Evolutionary conservation across 2,113 vertebrate genomes (phyloP), one percentile per base, ranked within the genome.

Genomic region (Chauna torquata): DNA sequence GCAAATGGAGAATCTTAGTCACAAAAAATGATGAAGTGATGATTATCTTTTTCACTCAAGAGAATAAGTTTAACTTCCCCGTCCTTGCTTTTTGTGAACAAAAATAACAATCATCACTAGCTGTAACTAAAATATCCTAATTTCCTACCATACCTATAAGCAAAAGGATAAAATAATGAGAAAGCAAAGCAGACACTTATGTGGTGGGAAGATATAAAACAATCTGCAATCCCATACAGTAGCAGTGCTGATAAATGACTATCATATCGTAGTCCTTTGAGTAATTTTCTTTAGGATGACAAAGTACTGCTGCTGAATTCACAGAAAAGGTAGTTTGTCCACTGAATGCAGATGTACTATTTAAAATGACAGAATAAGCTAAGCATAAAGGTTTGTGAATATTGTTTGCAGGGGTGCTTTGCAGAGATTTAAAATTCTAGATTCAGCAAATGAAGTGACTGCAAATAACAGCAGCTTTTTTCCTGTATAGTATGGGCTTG

Each of bases 401-500:
- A 62, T 11, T 80, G 47, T 80, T 95, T 92, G 66, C 70, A 58
- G 78, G 8, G 72, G 15, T 92, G 86, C 66, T 89, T 89, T 94
- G 92, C 77, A 77, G 66, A 87, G 66, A 91, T 91, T 91, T 90
- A 36, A 95, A 94, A 95, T 92, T 82, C 66, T 80, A 66, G 52
- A 70, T 95, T 82, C 75, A 87, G 79, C 38, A 94, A 94, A 91
- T 95, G 52, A 95, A 90, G 50, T 77, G 54, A 97, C 61, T 66
- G 42, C 84, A 94, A 95, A 94, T 94, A 95, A 95, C 47, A 94
- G 92, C 82, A 95, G 70, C 77, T 94, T 88, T 95, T 82, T 81
- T 69, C 57, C 47, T 25, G 50, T 54, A 82, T 2, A 90, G 78
- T 36, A 80, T 72, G 65, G 52, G 77, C 62, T 84, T 79, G 22